These are phyloP conservation scores for Megalurothrips usitatus DNA, from an alignment of 2,888 invertebrate genomes.

Conservation along the genomic window DNA sequence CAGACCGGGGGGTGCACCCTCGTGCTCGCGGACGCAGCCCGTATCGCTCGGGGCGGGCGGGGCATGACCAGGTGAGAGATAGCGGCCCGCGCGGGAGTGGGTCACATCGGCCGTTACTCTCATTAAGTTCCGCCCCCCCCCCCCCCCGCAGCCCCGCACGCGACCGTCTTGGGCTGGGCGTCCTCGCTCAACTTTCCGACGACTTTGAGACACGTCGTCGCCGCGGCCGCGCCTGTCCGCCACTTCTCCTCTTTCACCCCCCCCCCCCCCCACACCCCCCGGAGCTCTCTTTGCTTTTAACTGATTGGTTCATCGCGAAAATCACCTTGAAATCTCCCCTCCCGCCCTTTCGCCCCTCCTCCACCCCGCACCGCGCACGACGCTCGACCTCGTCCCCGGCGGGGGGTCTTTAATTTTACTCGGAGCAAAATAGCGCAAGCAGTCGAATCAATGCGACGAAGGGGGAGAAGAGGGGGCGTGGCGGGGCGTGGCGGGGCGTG, in stretches of 20 bases:
- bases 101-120: no score
- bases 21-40: no score
- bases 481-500: no score
- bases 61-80: no score
- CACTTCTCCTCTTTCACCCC: background rate
- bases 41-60: no score
- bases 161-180: background rate
- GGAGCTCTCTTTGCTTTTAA: background rate
- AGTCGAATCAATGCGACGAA: background rate
- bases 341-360: background rate
- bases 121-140: background rate
- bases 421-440: no score
- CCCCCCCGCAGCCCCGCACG: background rate
- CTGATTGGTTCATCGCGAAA: background rate
- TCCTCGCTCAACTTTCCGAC: background rate
- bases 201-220: background rate
- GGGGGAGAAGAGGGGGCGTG: background rate
- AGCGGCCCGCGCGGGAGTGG: no score
- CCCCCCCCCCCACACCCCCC: background rate
- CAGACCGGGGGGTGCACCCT: no score
- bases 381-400: background rate
- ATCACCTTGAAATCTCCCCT: background rate
- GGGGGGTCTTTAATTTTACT: background rate
- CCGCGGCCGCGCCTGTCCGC: background rate
- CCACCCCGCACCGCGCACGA: background rate